Percentiles rank a stretch among this genome's conserved stretches.
These are phyloP conservation scores for Cettia cetti DNA, from an alignment of 2,113 vertebrate species.

Conservation along the genomic window DNA sequence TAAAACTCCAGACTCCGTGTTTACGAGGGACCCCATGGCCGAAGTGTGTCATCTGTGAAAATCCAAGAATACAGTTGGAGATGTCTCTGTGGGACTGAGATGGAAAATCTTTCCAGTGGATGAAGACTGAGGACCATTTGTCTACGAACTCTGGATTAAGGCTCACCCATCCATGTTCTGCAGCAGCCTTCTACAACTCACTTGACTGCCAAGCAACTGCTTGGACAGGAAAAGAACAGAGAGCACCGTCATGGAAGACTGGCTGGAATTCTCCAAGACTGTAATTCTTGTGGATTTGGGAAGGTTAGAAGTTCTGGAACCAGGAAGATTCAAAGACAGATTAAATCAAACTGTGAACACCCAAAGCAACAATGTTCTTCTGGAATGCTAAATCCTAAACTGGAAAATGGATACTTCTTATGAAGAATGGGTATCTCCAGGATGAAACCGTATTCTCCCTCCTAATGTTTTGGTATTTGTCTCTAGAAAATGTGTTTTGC, in stretches of 20 bases:
- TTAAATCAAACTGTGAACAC: constrained; percentile 38
- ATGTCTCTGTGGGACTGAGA: constrained; percentile 57
- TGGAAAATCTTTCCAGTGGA: constrained; percentile 40
- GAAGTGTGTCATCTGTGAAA: constrained; percentile 19
- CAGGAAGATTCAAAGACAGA: constrained; percentile 45
- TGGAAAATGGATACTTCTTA: constrained; percentile 53
- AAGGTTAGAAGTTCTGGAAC: constrained; percentile 58
- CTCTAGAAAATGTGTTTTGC: constrained; percentile 74
- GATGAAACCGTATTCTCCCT: constrained; percentile 64
- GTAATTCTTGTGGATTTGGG: constrained; percentile 55
- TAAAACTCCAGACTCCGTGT: constrained; percentile 49
- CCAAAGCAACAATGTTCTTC: constrained; percentile 31
- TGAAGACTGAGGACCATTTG: constrained; percentile 56
- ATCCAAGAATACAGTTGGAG: constrained; percentile 19
- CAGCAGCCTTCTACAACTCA: constrained; percentile 2
- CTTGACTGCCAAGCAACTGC: constrained; percentile 48
- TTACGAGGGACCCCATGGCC: constrained; percentile 18
- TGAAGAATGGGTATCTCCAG: constrained; percentile 67
- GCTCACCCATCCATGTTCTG: background rate
- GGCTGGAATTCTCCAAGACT: constrained; percentile 52
- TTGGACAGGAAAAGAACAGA: constrained; percentile 25
- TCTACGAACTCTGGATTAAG: constrained; percentile 53
- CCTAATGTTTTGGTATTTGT: constrained; percentile 74
- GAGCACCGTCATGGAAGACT: constrained; percentile 23
- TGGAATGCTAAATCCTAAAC: constrained; percentile 21